Base-by-base conservation (phyloP, 2,113 vertebrate genomes). In the Hypocryptadius cinnamomeus region DNA sequence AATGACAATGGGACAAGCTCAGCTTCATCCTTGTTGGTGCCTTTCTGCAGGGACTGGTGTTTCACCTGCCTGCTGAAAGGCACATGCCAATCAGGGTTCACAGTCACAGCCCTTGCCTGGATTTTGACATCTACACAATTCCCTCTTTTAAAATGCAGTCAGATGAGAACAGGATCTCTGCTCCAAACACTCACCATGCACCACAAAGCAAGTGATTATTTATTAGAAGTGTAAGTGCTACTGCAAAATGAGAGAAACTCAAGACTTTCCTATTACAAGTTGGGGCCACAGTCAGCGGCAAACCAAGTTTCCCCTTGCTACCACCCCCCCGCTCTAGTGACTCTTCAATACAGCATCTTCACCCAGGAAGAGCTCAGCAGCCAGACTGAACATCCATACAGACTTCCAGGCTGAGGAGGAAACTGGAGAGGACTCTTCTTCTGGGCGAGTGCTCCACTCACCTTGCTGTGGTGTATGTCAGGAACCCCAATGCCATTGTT, bases 381-480 rank as follows among this genome's bases (percentile, higher is more conserved):
- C 11, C 2, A 2, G 42, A 35, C 72, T 31, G 27, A 48, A 40
- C 45, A 42, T 39, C 40, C 20, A 40, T 4, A 5, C 47, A 89
- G 66, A 25, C 20, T 33, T 39, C 57, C 37, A 53, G 8, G 28
- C 66, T 79, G 51, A 91, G 13, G 13, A 70, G 10, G 21, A 69
- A 87, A 61, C 12, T 8, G 3, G 12, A 60, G 19, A 65, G 35
- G 2, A 3, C 13, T 10, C 39, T 50, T 48, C 35, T n/a, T 20
- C 37, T 66, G 13, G 5, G 9, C 2, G 9, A 85, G 27, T 3
- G 19, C 40, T 88, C 24, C 48, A 59, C 10, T 25, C 39, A 25
- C 25, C 85, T 42, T 18, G 3, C 35, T 63, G 13, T 0, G 1
- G 60, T 0, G 0, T 24, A 7, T 5, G 9, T 31, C 0, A 0